Base-by-base conservation (phyloP, 2,113 vertebrate species). In the Accipiter cooperii region DNA sequence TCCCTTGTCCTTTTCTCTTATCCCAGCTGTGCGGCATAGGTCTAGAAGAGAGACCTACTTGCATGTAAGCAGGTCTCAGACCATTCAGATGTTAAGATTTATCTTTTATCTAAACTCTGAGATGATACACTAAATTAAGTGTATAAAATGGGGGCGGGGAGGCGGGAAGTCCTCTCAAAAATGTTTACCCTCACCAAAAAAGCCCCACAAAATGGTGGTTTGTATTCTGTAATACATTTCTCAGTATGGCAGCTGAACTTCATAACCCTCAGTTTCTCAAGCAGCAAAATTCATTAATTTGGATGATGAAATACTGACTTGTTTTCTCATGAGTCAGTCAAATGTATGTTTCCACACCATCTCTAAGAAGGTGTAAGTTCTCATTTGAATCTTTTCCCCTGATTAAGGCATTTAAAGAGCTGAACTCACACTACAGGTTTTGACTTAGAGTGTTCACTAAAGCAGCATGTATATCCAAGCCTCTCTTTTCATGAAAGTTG, bases 31-130 rank as follows among this genome's bases (percentile, higher is more conserved):
- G 13, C 0, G 3, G 29, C 21, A 19, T 9, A 74, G 20, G 33
- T 49, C n/a, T 57, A 47, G 33, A 86, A 90, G 29, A 71, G 55
- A 80, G 60, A 63, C 51, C 34, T 55, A 12, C 36, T 25, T 78
- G 20, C 16, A 36, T 12, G 21, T 88, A 80, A 75, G 36, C 24
- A 80, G n/a, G 29, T 51, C 71, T 86, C 77, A 87, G 31, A 47
- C 18, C 13, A 63, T 46, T 77, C 33, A 70, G 55, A 66, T 66
- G 29, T 33, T 71, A 75, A 47, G 13, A n/a, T 78, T 61, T 61
- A n/a, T 83, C n/a, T 83, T 95, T 69, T 66, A 36, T 81, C 90
- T 89, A 25, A 91, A 77, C 10, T 87, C 28, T 31, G 40, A 73
- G 66, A 58, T 82, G 66, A 49, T 82, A 68, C 6, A 46, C 33